A percentile compares a stretch with the other conserved stretches of the same genome.
Conservation (phyloP, 1,140 invertebrate species). For the Atopsyche davidsoni region DNA sequence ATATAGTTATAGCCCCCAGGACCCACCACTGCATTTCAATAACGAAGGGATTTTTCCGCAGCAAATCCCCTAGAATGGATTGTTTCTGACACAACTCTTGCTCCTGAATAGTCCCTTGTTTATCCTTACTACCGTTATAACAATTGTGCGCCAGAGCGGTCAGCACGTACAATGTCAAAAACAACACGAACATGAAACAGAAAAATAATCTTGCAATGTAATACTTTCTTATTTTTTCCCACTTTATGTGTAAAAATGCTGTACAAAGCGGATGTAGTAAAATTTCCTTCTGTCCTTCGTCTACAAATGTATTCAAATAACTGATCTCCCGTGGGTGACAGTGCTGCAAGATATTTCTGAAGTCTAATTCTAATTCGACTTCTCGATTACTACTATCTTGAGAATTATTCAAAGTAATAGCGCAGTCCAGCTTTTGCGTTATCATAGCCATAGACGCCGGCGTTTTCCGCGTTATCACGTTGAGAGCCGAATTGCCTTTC, state of each 20-base stretch:
- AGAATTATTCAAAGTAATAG: constrained; percentile 69
- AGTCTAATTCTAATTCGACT: constrained; percentile 74
- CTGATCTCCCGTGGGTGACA: constrained; percentile 73
- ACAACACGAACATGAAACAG: constrained; percentile 72
- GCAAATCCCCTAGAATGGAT: constrained; percentile 63
- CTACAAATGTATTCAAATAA: constrained; percentile 74
- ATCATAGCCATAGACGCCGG: constrained; percentile 73
- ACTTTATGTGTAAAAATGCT: constrained; percentile 77
- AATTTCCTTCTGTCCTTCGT: constrained; percentile 77
- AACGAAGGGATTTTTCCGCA: constrained; percentile 63
- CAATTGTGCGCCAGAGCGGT: constrained; percentile 71
- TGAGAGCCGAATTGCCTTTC: constrained; percentile 73
- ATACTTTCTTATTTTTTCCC: constrained; percentile 84
- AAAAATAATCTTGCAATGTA: constrained; percentile 73
- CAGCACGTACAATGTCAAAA: constrained; percentile 70
- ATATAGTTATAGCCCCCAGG: constrained; percentile 63
- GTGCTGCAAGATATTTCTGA: constrained; percentile 70
- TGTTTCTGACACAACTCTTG: constrained; percentile 67
- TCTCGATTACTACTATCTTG: constrained; percentile 70
- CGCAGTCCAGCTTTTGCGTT: constrained; percentile 67
- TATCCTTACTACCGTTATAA: constrained; percentile 67
- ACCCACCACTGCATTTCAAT: constrained; percentile 76
- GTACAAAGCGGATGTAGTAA: constrained; percentile 76
- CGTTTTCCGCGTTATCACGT: constrained; percentile 75
- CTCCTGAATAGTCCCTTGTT: constrained; percentile 61